These are phyloP conservation scores for Zaprionus lachaisei DNA, from an alignment of 1,140 invertebrate species.

Conservation along the genomic window DNA sequence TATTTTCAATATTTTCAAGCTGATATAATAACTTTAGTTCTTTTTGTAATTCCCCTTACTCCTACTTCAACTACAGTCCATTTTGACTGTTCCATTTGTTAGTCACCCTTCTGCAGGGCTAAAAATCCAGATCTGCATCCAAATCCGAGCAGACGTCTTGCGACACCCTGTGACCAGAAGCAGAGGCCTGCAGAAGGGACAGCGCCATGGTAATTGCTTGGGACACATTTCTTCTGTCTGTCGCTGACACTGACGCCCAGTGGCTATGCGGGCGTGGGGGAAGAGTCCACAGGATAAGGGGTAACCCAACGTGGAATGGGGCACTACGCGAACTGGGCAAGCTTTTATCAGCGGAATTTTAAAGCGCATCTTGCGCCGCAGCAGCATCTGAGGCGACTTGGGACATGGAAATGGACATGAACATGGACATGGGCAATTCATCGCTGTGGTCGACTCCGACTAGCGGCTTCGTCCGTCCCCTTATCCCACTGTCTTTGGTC, in stretches of 20 bases:
- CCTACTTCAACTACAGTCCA: background rate
- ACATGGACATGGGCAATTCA: constrained; percentile 75
- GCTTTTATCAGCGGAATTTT: constrained; percentile 79
- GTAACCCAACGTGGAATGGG: background rate
- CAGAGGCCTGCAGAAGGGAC: background rate
- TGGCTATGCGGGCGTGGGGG: constrained; percentile 21
- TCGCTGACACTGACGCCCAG: constrained; percentile 75
- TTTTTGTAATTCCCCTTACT: background rate
- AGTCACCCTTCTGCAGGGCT: constrained; percentile 19
- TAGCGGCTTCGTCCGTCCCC: background rate
- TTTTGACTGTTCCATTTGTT: background rate
- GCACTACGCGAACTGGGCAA: background rate
- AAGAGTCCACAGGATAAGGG: background rate
- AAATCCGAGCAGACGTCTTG: constrained; percentile 25
- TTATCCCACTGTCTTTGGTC: constrained; percentile 8
- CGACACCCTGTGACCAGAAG: constrained; percentile 35
- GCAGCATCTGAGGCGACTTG: constrained; percentile 36
- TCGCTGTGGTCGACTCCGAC: constrained; percentile 34
- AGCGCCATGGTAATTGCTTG: constrained; percentile 64
- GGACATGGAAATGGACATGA: constrained; percentile 57
- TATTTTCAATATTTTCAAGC: too few species aligned
- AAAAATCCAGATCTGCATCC: background rate
- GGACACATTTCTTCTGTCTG: constrained; percentile 78
- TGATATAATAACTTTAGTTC: background rate
- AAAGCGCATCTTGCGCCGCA: constrained; percentile 66